Evolutionary conservation across 2,888 invertebrate genomes (phyloP), one percentile per base, ranked within the genome.

Genomic region (Thereva unica): DNA sequence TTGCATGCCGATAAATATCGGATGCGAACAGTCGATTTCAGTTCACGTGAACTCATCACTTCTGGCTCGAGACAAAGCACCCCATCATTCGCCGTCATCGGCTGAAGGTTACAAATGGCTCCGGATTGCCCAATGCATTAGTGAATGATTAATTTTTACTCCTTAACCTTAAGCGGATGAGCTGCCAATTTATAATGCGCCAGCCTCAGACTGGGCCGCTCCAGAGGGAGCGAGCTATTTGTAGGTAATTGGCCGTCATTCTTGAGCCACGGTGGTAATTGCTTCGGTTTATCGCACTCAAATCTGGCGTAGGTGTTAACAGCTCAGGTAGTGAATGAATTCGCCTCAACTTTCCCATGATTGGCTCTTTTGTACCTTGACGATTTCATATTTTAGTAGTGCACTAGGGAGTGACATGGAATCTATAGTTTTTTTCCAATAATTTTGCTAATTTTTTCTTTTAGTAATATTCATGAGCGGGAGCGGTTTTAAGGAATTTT

Each of bases 111-210:
- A 61, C 61, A 61, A 61, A 61, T 61, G 61, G 50, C 61, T 50
- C 41, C 9, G 56, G 45, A 47, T 61, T 61, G 40, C 61, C 61
- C 61, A 61, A 61, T 41, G 59, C 59, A 47, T 10, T 12, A 12
- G 45, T 12, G 45, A 10, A 45, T 57, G 61, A 61, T 61, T 61
- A 61, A 61, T 61, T 40, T 50, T 61, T 61, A 50, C 61, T 61
- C 61, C 61, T 61, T 61, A 61, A 61, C 61, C 61, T 50, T 50
- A 40, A 23, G 23, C 61, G 61, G 61, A 61, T 61, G 40, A 50
- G 61, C 50, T 61, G 49, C 61, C 61, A 61, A 61, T 61, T 61
- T 61, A 61, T 61, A 61, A 61, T 34, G 41, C 61, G 50, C 61
- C 50, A 50, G 40, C 61, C 47, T 5, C 38, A 50, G 23, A 50